Conservation (phyloP, 2,888 invertebrate species). For the Erannis defoliaria region DNA sequence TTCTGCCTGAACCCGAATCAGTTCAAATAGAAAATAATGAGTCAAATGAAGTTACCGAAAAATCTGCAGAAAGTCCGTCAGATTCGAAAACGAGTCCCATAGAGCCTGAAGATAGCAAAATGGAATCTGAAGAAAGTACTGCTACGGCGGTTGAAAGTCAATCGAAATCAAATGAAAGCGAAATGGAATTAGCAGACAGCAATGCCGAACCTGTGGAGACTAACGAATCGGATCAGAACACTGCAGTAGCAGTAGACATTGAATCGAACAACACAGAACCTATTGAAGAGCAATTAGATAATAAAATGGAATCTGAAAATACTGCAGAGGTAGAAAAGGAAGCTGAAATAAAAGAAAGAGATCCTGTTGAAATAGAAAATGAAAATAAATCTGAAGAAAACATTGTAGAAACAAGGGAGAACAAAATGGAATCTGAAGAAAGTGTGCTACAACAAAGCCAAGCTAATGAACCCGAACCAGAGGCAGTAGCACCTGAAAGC, state of each 20-base stretch:
- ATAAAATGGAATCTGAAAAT: conserved; percentile 30
- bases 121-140: conserved; percentile 32
- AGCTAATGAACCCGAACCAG: conserved; percentile 39
- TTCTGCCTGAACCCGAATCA: neutral
- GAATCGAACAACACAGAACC: neutral
- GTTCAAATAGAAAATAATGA: conserved; percentile 9
- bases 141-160: neutral
- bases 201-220: conserved; percentile 15
- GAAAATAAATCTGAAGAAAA: neutral
- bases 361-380: conserved; percentile 1
- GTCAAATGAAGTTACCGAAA: neutral
- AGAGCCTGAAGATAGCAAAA: conserved; percentile 24
- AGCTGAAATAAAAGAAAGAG: conserved; percentile 10
- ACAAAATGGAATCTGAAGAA: conserved; percentile 36
- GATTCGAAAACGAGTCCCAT: neutral
- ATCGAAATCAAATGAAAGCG: conserved; percentile 10
- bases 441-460: conserved; percentile 47
- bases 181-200: conserved; percentile 8
- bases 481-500: conserved; percentile 25
- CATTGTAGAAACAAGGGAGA: conserved; percentile 8
- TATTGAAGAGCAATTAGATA: conserved; percentile 5
- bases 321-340: conserved; percentile 8
- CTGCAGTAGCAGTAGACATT: conserved; percentile 26
- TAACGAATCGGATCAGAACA: conserved; percentile 33
- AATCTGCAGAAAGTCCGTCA: neutral